Conservation (phyloP, 2,113 vertebrate genomes). For the Suncus etruscus region DNA sequence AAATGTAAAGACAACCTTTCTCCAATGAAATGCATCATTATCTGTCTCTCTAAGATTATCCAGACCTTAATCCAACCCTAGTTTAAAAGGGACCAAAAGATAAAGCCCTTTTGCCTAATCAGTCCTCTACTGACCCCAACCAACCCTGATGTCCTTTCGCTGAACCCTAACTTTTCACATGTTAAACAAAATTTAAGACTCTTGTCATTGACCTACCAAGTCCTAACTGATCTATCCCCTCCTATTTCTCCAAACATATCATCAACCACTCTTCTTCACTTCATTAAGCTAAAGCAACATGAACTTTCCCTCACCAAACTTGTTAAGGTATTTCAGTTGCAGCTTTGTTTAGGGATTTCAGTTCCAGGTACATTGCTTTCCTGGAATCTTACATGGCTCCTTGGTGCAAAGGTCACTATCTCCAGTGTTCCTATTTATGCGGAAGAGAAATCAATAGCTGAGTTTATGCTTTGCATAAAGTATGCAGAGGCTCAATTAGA, state of each 20-base stretch:
- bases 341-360: not conserved
- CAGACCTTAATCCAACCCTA: not conserved
- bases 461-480: too few species aligned
- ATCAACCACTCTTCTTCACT: not conserved
- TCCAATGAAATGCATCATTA: not conserved
- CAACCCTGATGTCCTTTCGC: not conserved
- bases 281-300: not conserved
- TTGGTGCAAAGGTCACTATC: not conserved
- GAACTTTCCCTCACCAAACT: not conserved
- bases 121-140: not conserved
- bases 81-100: not conserved
- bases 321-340: not conserved
- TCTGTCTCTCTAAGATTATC: not conserved
- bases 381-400: not conserved
- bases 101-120: not conserved
- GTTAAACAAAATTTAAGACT: not conserved
- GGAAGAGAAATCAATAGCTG: too few species aligned
- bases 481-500: too few species aligned
- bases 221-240: not conserved
- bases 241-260: not conserved
- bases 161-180: not conserved
- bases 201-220: not conserved
- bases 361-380: too few species aligned
- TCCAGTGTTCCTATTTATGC: not conserved
- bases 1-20: not conserved